These are phyloP conservation scores for Heliangelus exortis DNA, from an alignment of 2,797 vertebrate species.

Conservation along the genomic window DNA sequence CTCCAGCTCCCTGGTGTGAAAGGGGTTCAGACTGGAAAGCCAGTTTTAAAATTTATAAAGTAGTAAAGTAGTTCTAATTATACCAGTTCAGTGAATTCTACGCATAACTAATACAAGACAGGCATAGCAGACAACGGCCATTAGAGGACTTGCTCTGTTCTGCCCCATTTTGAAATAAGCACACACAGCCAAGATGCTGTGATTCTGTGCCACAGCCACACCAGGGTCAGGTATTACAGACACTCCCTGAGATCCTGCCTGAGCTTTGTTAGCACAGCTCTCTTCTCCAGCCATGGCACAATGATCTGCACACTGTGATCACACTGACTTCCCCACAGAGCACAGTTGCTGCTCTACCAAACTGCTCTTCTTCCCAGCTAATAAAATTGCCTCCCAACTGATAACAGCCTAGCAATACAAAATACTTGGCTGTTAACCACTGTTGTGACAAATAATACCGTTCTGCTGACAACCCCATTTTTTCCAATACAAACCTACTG, in stretches of 20 bases:
- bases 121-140: accelerated
- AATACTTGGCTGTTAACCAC: conserved; percentile 15
- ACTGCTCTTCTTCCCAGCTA: conserved; percentile 7
- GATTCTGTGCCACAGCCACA: background rate
- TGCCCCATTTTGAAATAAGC: background rate
- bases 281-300: background rate
- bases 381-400: conserved; percentile 40
- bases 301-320: background rate
- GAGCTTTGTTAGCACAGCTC: background rate
- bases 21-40: background rate
- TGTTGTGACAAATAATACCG: conserved; percentile 60
- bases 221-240: background rate
- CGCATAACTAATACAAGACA: background rate
- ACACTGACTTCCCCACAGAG: background rate
- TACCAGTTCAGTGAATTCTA: background rate
- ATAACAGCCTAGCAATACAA: conserved; percentile 29
- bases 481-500: conserved; percentile 45
- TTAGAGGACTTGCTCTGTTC: background rate
- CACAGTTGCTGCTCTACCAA: conserved; percentile 16
- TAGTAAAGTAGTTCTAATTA: background rate
- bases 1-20: accelerated
- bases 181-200: accelerated
- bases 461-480: conserved; percentile 55
- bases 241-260: background rate
- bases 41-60: background rate